Conservation (phyloP, 2,888 invertebrate species). For the Pycnomerus fuliginosus region DNA sequence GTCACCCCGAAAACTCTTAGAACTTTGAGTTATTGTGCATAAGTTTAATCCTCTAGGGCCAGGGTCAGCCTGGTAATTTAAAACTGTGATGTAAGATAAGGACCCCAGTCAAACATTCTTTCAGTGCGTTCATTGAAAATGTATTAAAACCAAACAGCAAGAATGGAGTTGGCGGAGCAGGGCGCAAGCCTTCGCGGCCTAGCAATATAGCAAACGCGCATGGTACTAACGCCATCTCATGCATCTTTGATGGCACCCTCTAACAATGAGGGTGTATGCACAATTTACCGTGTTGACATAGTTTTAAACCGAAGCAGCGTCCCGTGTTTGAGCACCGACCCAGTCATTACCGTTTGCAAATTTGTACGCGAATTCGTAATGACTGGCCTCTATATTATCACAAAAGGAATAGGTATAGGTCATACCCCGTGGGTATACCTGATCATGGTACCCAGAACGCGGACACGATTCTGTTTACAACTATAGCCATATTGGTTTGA, state of each 20-base stretch:
- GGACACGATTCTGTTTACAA: too few species aligned
- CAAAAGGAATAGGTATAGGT: neutral
- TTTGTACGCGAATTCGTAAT: conserved; percentile 41
- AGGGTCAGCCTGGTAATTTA: too few species aligned
- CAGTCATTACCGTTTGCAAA: conserved; percentile 41
- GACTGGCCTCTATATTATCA: conserved; percentile 18
- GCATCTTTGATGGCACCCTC: conserved; percentile 50
- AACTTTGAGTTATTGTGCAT: too few species aligned
- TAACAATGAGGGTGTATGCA: conserved; percentile 52
- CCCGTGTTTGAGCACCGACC: conserved; percentile 38
- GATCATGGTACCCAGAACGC: too few species aligned
- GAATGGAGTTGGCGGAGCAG: conserved; percentile 2
- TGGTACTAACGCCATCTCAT: conserved; percentile 40
- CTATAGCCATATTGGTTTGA: too few species aligned
- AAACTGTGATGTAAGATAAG: too few species aligned
- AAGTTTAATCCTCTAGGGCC: too few species aligned
- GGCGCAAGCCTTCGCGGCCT: neutral
- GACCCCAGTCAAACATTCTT: too few species aligned
- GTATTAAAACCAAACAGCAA: conserved; percentile 51
- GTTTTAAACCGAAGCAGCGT: conserved; percentile 47
- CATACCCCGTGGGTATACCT: too few species aligned
- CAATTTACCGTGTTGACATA: conserved; percentile 55
- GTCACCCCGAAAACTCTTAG: too few species aligned
- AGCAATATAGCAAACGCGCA: conserved; percentile 9
- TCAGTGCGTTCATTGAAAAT: conserved; percentile 51